These are phyloP conservation scores for Craseonycteris thonglongyai DNA, from an alignment of 2,113 vertebrate genomes.

Conservation along the genomic window DNA sequence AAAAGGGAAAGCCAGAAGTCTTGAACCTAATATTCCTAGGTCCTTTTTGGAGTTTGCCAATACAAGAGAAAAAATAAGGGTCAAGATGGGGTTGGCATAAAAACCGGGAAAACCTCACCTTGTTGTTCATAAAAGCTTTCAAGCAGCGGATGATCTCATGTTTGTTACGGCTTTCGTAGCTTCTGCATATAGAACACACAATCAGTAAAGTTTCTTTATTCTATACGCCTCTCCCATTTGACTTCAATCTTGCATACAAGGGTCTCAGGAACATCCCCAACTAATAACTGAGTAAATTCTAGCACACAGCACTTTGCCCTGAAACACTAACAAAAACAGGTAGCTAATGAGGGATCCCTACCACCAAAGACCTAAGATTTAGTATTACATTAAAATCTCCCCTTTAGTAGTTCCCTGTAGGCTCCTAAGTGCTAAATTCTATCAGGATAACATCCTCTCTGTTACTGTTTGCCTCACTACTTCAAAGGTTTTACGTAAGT, in stretches of 20 bases:
- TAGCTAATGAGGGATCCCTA: background rate
- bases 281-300: background rate
- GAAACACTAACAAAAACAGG: conserved; percentile 20
- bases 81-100: background rate
- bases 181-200: conserved; percentile 48
- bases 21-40: background rate
- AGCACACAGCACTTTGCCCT: background rate
- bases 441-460: background rate
- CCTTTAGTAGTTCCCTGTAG: background rate
- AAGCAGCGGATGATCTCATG: conserved; percentile 91
- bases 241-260: conserved; percentile 11
- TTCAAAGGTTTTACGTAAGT: background rate
- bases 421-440: background rate
- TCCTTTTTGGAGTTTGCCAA: background rate
- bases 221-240: background rate
- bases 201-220: background rate
- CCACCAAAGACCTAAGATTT: background rate
- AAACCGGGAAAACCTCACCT: conserved; percentile 75
- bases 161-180: conserved; percentile 78
- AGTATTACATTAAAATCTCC: conserved; percentile 27
- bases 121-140: conserved; percentile 95
- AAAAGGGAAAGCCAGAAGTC: background rate
- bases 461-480: background rate
- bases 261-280: background rate
- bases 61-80: background rate